Base-by-base conservation (phyloP, 2,888 invertebrate genomes). In the Catotricha subobsoleta region DNA sequence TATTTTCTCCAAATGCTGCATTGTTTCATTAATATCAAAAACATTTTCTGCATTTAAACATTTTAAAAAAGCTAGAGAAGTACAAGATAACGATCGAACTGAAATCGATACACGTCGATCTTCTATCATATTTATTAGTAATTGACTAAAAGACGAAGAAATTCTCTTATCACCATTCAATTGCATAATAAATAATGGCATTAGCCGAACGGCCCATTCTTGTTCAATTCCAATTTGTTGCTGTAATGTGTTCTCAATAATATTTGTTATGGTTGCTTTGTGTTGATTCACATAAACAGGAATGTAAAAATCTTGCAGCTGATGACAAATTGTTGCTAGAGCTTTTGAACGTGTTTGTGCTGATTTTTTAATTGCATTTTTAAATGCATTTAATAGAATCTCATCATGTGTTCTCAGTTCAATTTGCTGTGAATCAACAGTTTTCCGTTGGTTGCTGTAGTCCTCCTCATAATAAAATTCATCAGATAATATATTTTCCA, bases 321-420 rank as follows among this genome's bases (percentile, higher is more conserved):
- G 78, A 47, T 74, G 77, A 30, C 75, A 73, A 10, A 90, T 68
- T 2, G 72, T 65, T 49, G 76, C 75, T 43, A 88, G 68, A 35
- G 80, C 79, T 12, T 68, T 64, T 0, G 76, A 74, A 40, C 94
- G 73, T 9, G 82, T 82, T 49, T 86, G 84, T 9, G 80, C 78
- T 47, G 88, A 84, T 52, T 92, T 88, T 49, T 91, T 84, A n/a
- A 77, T 74, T 30, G 90, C 68, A 19, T 80, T 82, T 55, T 97
- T 95, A 40, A 95, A 74, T 2, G 80, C 74, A 55, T 90, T 88
- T 23, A 76, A 68, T 21, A 95, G 68, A 58, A 88, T 88, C 51
- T 91, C 90, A 62, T 94, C 92, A 48, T 84, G n/a, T n/a, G n/a
- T n/a, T n/a, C n/a, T 30, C 13, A 31, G 10, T 16, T 33, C n/a